Base-by-base conservation (phyloP, 2,888 invertebrate genomes). In the Linnaemya tessellans region DNA sequence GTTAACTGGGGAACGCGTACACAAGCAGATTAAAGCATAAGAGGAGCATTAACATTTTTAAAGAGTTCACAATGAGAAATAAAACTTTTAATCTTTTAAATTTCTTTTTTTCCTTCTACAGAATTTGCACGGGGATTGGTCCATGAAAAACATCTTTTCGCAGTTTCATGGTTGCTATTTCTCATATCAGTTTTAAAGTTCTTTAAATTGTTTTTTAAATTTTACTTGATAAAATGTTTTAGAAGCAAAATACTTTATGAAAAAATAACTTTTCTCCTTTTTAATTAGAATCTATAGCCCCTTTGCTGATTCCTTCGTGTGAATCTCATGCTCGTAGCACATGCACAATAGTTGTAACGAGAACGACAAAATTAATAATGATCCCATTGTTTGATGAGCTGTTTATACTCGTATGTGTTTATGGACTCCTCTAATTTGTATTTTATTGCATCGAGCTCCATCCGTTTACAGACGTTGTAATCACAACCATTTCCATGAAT, bases 381-480 rank as follows among this genome's bases (percentile, higher is more conserved):
- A 71, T 64, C 35, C 64, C 9, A 71, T 71, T 71, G 62, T 80
- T 60, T 49, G 38, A 56, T 46, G 54, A 35, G 41, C 49, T 62
- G 60, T 62, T 41, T 20, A 13, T 65, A 56, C 38, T 30, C 13
- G 41, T 54, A 20, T 15, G 11, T 65, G 56, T 60, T 46, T 22
- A 51, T 62, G 30, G 56, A 35, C 43, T 58, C 30, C 7, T 7
- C n/a, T 35, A 67, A 58, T 25, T 41, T 15, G 41, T 22, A 46
- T 73, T 65, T 64, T 20, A 25, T 25, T 35, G n/a, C n/a, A 18
- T 18, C 46, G 20, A 30, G 10, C 5, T 18, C 2, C 30, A 5
- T 30, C 2, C 46, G 9, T 20, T 46, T 38, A 20, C n/a, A 46
- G 9, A 9, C 41, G 18, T 22, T 46, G 2, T 25, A 35, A 9